Evolutionary conservation across 2,113 vertebrate species (phyloP).

Genomic region (Hemibates koningsi): DNA sequence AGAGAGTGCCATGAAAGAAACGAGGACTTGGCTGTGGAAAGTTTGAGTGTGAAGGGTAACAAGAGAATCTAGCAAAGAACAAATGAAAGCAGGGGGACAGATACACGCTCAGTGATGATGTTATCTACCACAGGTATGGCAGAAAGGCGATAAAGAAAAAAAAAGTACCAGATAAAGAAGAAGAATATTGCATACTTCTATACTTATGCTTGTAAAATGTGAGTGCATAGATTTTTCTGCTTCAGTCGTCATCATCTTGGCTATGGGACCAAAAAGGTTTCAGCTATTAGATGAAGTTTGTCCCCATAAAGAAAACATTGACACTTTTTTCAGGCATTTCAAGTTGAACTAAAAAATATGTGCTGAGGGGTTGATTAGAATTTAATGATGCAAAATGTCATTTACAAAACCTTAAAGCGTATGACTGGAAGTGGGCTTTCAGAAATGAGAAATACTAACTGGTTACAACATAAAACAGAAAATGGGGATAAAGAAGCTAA

Average conservation of each 20-base stretch:
- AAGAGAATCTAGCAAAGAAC: background rate
- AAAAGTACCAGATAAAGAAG: background rate
- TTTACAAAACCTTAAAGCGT: background rate
- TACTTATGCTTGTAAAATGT: background rate
- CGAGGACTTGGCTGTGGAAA: background rate
- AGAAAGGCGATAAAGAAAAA: background rate
- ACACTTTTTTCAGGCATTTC: background rate
- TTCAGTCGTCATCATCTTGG: background rate
- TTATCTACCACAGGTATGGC: background rate
- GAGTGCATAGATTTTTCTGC: background rate
- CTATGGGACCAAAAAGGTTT: background rate
- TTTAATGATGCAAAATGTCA: background rate
- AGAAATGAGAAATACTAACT: background rate
- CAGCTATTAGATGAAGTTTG: background rate
- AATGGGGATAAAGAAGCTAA: background rate
- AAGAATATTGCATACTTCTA: background rate
- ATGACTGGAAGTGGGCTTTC: background rate
- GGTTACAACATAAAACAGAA: background rate
- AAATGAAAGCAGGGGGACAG: background rate
- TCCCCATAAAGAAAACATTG: background rate
- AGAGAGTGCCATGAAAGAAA: background rate
- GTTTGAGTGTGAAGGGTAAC: background rate
- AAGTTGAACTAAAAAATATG: background rate
- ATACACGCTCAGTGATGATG: background rate
- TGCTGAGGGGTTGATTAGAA: background rate